Evolutionary conservation across 2,113 vertebrate species (phyloP).

Genomic region (Speoplatyrhinus poulsoni): DNA sequence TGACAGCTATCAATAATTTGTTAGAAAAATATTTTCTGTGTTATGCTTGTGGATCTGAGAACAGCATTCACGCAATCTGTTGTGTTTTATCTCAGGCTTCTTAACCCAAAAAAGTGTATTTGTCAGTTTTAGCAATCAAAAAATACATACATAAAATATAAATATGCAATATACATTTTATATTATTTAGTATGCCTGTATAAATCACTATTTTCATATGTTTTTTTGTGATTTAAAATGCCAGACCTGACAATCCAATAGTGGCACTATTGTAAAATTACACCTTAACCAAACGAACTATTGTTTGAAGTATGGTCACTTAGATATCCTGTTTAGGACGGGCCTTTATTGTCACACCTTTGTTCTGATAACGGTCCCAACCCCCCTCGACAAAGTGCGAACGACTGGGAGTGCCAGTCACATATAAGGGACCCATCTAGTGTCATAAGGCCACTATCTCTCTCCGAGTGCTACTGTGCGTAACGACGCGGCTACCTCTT

Average conservation of each 20-base stretch:
- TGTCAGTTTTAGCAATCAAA: too few relatives aligned
- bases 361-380: conserved; percentile 74
- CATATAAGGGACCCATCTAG: conserved; percentile 70
- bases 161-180: neutral
- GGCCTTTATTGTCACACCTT: conserved; percentile 77
- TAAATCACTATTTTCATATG: neutral
- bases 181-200: neutral
- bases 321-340: conserved; percentile 68
- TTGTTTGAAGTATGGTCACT: conserved; percentile 69
- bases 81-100: too few relatives aligned
- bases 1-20: neutral
- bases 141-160: too few relatives aligned
- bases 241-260: conserved; percentile 13
- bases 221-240: conserved; percentile 30
- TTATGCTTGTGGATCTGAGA: neutral
- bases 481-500: conserved; percentile 5
- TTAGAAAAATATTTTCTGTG: neutral
- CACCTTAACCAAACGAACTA: conserved; percentile 38
- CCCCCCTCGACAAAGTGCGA: conserved; percentile 81
- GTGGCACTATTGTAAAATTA: conserved; percentile 28
- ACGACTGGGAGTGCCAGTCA: conserved; percentile 72
- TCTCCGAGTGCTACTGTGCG: conserved; percentile 38
- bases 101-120: too few relatives aligned
- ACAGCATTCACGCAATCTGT: neutral
- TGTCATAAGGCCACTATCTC: conserved; percentile 44